These are phyloP conservation scores for Enhydra lutris DNA, from an alignment of 2,113 vertebrate species.

Conservation along the genomic window DNA sequence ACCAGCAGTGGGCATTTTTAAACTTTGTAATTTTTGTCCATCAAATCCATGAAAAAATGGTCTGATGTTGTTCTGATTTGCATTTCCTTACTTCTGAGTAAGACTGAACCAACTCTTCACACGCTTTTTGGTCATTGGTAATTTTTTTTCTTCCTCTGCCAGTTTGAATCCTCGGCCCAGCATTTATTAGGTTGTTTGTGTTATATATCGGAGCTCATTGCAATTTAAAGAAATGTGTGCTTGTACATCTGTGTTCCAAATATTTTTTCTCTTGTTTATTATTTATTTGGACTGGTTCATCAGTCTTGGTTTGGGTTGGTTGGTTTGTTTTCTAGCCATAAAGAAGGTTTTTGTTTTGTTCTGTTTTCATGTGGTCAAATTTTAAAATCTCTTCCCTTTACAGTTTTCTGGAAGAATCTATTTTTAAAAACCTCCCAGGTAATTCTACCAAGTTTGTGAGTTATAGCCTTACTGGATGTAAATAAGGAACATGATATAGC, in stretches of 20 bases:
- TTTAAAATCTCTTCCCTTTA: neutral
- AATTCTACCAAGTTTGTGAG: neutral
- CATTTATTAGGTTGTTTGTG: neutral
- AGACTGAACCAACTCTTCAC: neutral
- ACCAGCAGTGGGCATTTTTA: neutral
- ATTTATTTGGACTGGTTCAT: neutral
- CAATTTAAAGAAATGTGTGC: neutral
- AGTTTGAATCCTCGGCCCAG: neutral
- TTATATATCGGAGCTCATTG: neutral
- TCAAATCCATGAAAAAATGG: neutral
- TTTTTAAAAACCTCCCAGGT: neutral
- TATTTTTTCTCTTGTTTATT: neutral
- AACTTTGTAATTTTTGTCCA: neutral
- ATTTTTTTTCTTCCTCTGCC: neutral
- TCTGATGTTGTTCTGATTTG: too few relatives aligned
- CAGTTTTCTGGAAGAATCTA: neutral
- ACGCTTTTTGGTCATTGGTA: fast-evolving
- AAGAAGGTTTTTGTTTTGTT: neutral
- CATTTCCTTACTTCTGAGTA: neutral
- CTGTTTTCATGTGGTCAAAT: neutral
- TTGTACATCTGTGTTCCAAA: neutral
- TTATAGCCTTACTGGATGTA: neutral
- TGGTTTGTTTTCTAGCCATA: neutral
- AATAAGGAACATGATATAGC: neutral
- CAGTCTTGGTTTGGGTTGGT: neutral